Conservation (phyloP, 2,888 invertebrate genomes). For the Microdon myrmicae region DNA sequence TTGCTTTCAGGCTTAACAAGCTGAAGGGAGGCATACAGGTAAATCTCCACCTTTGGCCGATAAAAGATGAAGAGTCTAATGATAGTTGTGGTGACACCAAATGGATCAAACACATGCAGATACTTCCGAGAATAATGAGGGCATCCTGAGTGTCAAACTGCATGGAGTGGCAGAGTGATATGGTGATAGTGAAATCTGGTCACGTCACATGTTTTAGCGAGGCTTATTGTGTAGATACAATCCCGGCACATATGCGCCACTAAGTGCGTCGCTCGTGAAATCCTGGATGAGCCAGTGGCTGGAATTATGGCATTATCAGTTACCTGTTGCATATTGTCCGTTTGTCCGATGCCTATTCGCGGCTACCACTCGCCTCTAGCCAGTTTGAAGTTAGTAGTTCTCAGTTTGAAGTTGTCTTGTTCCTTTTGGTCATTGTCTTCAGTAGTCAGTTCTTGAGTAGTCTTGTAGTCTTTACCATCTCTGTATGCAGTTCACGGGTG, state of each 20-base stretch:
- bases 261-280: conserved; percentile 26
- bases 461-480: conserved; percentile 44
- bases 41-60: conserved; percentile 13
- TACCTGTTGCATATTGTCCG: too few species aligned
- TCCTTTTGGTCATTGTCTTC: conserved; percentile 52
- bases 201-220: conserved; percentile 43
- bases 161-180: neutral
- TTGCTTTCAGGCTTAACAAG: conserved; percentile 44
- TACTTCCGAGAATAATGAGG: conserved; percentile 49
- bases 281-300: conserved; percentile 47
- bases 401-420: conserved; percentile 25
- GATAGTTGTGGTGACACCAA: conserved; percentile 23
- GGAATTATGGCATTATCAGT: too few species aligned
- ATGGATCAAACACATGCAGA: conserved; percentile 36
- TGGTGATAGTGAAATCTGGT: conserved; percentile 44
- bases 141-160: conserved; percentile 33
- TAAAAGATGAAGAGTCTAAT: conserved; percentile 18
- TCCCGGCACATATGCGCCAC: conserved; percentile 41
- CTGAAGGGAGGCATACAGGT: conserved; percentile 47
- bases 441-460: conserved; percentile 37
- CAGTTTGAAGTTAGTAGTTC: too few species aligned
- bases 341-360: too few species aligned
- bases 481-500: conserved; percentile 53
- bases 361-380: too few species aligned
- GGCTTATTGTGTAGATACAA: conserved; percentile 43